Evolutionary conservation across 37 sponge, comb jelly and placozoan species (phyloP).

Genomic region (Beroe ovata): DNA sequence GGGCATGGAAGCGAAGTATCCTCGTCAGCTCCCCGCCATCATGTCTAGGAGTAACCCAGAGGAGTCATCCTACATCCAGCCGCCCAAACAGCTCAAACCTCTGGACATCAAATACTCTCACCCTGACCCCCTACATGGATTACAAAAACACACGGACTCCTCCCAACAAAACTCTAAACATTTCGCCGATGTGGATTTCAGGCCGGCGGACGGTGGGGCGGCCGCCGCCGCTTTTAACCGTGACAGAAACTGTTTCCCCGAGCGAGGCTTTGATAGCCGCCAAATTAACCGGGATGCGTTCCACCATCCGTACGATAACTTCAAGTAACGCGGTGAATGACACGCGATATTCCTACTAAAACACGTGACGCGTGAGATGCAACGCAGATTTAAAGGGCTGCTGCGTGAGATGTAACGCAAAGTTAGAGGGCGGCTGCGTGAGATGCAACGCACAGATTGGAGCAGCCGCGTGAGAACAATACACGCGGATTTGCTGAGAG

Average conservation of each 20-base stretch:
- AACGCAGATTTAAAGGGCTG: no score
- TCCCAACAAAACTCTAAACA: constrained; percentile 39
- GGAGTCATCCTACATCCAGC: neutral
- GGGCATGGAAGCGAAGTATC: constrained; percentile 6
- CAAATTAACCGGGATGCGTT: constrained; percentile 4
- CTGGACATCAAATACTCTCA: constrained; percentile 46
- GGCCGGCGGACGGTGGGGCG: neutral
- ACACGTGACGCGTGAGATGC: no score
- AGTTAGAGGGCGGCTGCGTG: no score
- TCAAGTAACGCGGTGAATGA: constrained; percentile 38
- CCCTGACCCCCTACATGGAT: neutral
- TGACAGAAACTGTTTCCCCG: neutral
- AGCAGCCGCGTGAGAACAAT: no score
- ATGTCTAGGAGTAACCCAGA: neutral
- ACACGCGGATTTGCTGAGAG: no score
- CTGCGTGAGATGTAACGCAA: no score
- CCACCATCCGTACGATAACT: constrained; percentile 64
- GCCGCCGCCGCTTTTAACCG: constrained; percentile 11
- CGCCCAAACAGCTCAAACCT: constrained; percentile 53
- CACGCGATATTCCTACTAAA: no score
- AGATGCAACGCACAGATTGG: no score
- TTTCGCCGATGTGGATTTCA: constrained; percentile 54
- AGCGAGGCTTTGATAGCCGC: neutral
- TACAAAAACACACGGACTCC: neutral
- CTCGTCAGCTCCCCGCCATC: constrained; percentile 55